Percentiles rank a stretch among this genome's conserved stretches.
Conservation (phyloP, 2,888 invertebrate species). For the Limnephilus auricula region DNA sequence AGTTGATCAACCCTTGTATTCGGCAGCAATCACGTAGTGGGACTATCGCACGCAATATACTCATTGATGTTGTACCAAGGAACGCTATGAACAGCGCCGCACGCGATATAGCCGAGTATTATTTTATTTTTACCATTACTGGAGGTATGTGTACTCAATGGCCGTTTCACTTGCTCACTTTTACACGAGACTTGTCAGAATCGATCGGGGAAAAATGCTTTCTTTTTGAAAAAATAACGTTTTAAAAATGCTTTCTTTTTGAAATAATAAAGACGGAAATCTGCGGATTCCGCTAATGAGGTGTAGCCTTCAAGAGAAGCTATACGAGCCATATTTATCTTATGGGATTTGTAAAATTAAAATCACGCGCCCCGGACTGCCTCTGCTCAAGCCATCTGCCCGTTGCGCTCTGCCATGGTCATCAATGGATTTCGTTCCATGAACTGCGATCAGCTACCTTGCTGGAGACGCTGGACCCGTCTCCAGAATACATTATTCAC, state of each 20-base stretch:
- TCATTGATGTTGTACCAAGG: background rate
- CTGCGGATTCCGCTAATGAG: no score
- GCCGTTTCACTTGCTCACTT: background rate
- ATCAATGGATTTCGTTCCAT: no score
- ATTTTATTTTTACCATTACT: conserved; percentile 31
- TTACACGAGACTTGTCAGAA: conserved; percentile 10
- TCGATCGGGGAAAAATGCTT: background rate
- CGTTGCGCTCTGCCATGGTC: no score
- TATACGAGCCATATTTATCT: no score
- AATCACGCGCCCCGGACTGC: no score
- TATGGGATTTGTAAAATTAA: no score
- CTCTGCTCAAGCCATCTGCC: no score
- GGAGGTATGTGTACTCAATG: background rate
- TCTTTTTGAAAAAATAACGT: background rate
- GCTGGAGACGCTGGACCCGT: no score
- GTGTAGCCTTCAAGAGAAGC: no score
- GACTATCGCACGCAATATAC: conserved; percentile 34
- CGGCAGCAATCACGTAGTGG: background rate
- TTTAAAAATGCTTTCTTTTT: background rate
- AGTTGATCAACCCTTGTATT: background rate
- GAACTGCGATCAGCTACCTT: no score
- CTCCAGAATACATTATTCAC: no score
- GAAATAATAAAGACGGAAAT: background rate
- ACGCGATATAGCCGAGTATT: conserved; percentile 21
- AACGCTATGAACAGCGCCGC: background rate